Base-by-base conservation (phyloP, 2,888 invertebrate genomes). In the Steinernema carpocapsae region DNA sequence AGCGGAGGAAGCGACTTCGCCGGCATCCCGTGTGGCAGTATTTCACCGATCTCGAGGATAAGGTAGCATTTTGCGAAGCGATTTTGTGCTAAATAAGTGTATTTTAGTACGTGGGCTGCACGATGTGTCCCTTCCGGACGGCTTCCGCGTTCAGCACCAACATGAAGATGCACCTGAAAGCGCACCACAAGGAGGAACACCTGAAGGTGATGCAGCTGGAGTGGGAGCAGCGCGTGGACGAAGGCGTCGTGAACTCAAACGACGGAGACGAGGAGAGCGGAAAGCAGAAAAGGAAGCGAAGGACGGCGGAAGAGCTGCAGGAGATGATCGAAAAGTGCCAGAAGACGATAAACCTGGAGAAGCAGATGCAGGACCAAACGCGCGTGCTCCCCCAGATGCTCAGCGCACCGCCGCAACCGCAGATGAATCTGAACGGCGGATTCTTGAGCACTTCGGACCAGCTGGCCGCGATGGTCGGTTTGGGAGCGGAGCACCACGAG, bases 11-110 rank as follows among this genome's bases (percentile, higher is more conserved):
- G 32, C 73, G 84, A 19, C 77, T 84, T n/a, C 74, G 84, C 0
- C 78, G 84, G 17, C 85, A 85, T 78, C 85, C 85, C 6, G 85
- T 85, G 7, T 85, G 85, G 85, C 81, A 82, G 75, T 85, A 80
- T 75, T 85, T 84, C 79, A 77, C 78, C 46, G 84, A 84, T 78
- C 75, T 84, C 24, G 84, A 84, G 71, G 85, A 85, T 73, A 78
- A 84, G 76, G 83, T 83, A 70, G 17, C 26, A 7, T 72, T n/a
- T 3, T 6, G 6, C 29, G 1, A 3, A 29, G 1, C 19, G 22
- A 59, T 51, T 32, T n/a, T 10, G 6, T 6, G 24, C 42, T 29
- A 32, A 71, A 24, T 6, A 17, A 64, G 7, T 1, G 26, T 1
- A 37, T 64, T 79, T 43, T 76, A 83, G 82, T 82, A 82, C 80